Evolutionary conservation across 2,113 vertebrate species (phyloP), one percentile per base, ranked within the genome.

Genomic region (Phycodurus eques): DNA sequence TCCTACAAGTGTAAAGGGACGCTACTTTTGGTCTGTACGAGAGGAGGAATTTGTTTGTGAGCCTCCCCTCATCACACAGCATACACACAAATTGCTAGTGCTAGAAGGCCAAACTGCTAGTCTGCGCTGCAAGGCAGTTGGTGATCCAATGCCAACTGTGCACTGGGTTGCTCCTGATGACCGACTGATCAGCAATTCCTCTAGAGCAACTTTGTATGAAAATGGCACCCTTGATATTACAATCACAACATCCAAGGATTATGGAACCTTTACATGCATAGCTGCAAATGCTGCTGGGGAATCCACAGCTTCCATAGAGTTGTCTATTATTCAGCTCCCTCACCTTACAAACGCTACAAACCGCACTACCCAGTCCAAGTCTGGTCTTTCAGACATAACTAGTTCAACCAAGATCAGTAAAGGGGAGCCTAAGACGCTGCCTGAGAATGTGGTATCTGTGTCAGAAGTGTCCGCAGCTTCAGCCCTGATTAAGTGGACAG

Each of bases 11-110:
- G 92, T 99, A 53, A 98, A 98, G 79, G 97, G 98, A 1, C 94
- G 95, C 35, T 98, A 98, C 80, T 99, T 99, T 84, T 99, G 98
- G 98, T 96, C 95, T 0, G 89, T 99, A 10, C 89, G 93, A 0
- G 97, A 99, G 63, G 97, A 98, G 83, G 97, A 99, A 75, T 99
- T 99, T 85, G 83, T 98, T 61, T 99, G 98, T 2, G 96, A 99
- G 81, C 97, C 96, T 0, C 98, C 98, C 0, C 90, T 99, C 53
- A 98, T 99, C 71, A 99, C 98, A 0, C 98, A 99, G 43, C 96
- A 99, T 35, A 99, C 97, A 0, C 95, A 98, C 80, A 97, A 95
- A 87, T 72, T 99, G 68, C 90, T 98, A 0, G 96, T 99, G 47
- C 92, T 99, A n/a, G 97, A 99, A 75, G 98, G 98, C 43, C 98